A percentile compares a stretch with the other conserved stretches of the same genome.
phyloP scores from a whole-genome alignment of 2,888 invertebrate genomes.

The Melolontha melolontha region DNA sequence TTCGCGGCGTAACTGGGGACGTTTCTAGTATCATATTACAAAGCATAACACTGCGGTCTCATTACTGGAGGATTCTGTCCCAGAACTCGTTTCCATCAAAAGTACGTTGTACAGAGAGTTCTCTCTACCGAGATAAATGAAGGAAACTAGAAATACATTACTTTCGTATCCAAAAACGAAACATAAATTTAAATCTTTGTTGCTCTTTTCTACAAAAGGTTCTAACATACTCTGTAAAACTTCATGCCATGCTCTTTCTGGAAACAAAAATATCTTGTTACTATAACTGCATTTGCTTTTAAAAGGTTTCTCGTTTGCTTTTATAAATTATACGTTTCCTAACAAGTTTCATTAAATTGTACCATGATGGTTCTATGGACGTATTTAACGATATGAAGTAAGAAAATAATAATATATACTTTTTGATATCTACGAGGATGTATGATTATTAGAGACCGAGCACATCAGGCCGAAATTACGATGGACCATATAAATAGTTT shows the following conservation, averaged over 20 bases:
- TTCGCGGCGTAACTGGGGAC: constrained; percentile 16
- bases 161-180: background rate
- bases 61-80: constrained; percentile 18
- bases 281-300: too few species aligned
- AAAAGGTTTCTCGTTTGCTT: too few species aligned
- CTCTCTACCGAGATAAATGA: constrained; percentile 10
- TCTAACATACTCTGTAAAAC: constrained; percentile 12
- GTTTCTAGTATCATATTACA: constrained; percentile 17
- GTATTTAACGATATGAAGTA: too few species aligned
- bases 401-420: too few species aligned
- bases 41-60: constrained; percentile 34
- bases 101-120: constrained; percentile 3
- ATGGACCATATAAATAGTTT: too few species aligned
- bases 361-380: too few species aligned
- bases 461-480: too few species aligned
- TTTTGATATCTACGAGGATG: too few species aligned
- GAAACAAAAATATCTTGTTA: too few species aligned
- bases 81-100: constrained; percentile 23
- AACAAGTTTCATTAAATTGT: too few species aligned
- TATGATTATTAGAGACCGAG: too few species aligned
- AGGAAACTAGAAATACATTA: constrained; percentile 25
- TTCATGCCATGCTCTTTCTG: background rate
- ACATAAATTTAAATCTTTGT: constrained; percentile 23
- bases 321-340: too few species aligned
- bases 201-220: background rate